Evolutionary conservation across 2,113 vertebrate species (phyloP), one percentile per base, ranked within the genome.

Genomic region (Callithrix jacchus): DNA sequence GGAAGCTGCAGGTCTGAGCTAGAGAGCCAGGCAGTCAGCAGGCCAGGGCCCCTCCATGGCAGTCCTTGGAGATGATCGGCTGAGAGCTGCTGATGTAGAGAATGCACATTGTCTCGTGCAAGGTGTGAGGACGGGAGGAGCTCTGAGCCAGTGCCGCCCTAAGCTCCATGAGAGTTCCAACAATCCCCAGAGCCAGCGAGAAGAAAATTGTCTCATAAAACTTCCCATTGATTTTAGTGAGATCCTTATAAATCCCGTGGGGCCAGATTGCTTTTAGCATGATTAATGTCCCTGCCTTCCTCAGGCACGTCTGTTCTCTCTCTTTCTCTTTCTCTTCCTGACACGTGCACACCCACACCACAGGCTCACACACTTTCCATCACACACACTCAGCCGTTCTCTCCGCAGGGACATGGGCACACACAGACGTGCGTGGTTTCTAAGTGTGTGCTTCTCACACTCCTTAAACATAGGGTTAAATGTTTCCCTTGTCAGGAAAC

Each of bases 141-240:
- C 86, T 90, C 79, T 91, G 93, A 87, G 96, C 87, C 97, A 91
- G 71, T 40, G 6, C 45, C 17, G 5, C 80, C 92, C 85, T 17
- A 35, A 93, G 56, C 89, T 94, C 45, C 2, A 56, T 27, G 80
- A 93, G 87, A 80, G 87, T 96, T 95, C 95, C 91, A 89, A 95
- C 93, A 96, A 94, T 94, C 96, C 95, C 94, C 77, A 94, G 92
- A 97, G 97, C 87, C 58, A 70, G 83, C 7, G 0, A 84, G 89
- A 94, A 97, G 97, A 97, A 97, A 98, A 98, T 92, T 97, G 98
- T 97, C 97, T 97, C 97, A 97, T 97, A 97, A 97, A 97, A 98
- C 92, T 97, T 97, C 91, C 95, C 98, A 98, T 96, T 97, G 98
- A 98, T 96, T 97, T 97, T 89, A 97, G 97, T 56, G 89, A 87